Evolutionary conservation across 2,888 invertebrate species (phyloP), one percentile per base, ranked within the genome.

Genomic region (Gnatocerus cornutus): DNA sequence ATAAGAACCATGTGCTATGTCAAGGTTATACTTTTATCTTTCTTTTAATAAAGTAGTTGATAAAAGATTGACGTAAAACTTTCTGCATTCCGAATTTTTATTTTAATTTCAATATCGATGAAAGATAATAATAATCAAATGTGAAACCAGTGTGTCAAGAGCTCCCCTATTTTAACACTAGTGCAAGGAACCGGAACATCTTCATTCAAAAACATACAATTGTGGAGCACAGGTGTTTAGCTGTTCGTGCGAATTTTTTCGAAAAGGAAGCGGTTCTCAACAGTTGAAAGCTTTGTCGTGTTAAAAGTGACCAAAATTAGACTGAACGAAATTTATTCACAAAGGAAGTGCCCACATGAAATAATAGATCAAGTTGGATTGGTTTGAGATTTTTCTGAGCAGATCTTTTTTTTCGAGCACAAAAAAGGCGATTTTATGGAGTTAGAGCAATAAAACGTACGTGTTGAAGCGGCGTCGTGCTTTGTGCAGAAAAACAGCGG

Each of bases 261-360:
- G 43, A 13, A 46, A 61, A 53, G 66, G 55, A 66, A 53, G n/a
- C 33, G 7, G n/a, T 7, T 33, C 33, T 33, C 33, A n/a, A 33
- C n/a, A 33, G n/a, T n/a, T 33, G n/a, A 33, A 7, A 33, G 33
- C 9, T 33, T 33, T 33, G n/a, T 33, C 33, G n/a, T 33, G 33
- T 33, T 33, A 21, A 21, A 21, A 21, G 21, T 21, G 21, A 21
- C 21, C 21, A 21, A 21, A 21, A 21, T 21, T 21, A 21, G 21
- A 4, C 4, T 4, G 21, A 21, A 21, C 21, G 1, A 1, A 21
- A 21, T 21, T 21, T 21, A 21, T 21, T 21, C 21, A 21, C 1
- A 21, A 21, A 21, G 21, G 21, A 21, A 21, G 21, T 21, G n/a
- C n/a, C n/a, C n/a, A n/a, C n/a, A n/a, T n/a, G n/a, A n/a, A n/a